phyloP scores from a whole-genome alignment of 2,797 vertebrate species.

The Acipenser ruthenus region DNA sequence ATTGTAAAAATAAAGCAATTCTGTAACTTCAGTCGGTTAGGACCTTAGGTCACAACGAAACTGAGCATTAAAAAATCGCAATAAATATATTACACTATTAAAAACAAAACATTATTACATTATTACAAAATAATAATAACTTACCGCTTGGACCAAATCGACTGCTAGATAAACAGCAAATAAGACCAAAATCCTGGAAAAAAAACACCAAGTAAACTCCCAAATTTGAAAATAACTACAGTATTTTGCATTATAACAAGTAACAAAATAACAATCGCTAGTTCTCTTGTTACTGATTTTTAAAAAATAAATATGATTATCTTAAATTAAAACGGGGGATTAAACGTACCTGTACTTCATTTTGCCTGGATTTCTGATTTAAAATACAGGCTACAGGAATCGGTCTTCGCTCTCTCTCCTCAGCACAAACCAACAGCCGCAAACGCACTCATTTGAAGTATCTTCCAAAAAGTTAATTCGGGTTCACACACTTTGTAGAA shows the following conservation, averaged over 20 bases:
- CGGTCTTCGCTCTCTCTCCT: constrained; percentile 29
- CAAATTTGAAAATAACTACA: not conserved
- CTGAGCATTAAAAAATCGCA: constrained; percentile 12
- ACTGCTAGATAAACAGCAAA: constrained; percentile 32
- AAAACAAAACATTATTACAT: not conserved
- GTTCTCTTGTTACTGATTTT: too few relatives aligned
- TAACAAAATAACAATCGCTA: too few relatives aligned
- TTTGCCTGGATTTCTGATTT: constrained; percentile 27
- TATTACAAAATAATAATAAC: constrained; percentile 15
- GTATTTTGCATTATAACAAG: too few relatives aligned
- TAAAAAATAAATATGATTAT: not conserved
- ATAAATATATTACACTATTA: constrained; percentile 24
- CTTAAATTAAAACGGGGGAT: not conserved
- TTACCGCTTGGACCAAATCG: constrained; percentile 51
- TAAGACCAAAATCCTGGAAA: constrained; percentile 41
- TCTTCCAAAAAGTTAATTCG: constrained; percentile 25
- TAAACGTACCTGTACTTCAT: constrained; percentile 54
- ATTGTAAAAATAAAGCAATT: too few relatives aligned
- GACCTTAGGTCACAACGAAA: too few relatives aligned
- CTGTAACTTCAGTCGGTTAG: too few relatives aligned
- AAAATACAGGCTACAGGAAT: constrained; percentile 30
- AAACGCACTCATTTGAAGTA: constrained; percentile 51
- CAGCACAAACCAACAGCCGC: constrained; percentile 43
- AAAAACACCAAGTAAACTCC: not conserved
- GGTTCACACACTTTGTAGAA: constrained; percentile 40